Base-by-base conservation (phyloP, 2,797 vertebrate species). In the Pterois miles region DNA sequence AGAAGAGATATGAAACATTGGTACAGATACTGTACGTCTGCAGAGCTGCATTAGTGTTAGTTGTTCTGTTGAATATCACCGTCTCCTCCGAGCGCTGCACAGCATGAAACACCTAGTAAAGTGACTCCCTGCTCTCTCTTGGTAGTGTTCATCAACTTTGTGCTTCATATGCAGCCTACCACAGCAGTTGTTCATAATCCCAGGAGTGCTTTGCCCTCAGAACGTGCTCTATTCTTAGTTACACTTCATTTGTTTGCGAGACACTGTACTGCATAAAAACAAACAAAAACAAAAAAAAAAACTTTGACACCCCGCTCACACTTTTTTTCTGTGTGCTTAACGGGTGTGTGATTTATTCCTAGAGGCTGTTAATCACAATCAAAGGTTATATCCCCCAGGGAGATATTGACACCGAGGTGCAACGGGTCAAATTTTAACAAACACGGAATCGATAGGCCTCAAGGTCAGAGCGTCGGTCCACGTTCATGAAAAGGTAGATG, bases 171-270 rank as follows among this genome's bases (percentile, higher is more conserved):
- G 67, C 81, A 77, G 73, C 76, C 74, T 63, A 67, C 76, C 86
- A 53, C 82, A 80, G 90, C 87, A 79, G 72, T 85, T 73, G 87
- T 73, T 87, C 53, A 3, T 23, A 74, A 65, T 92, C 87, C 87
- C 91, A 68, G 59, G 82, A 65, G 84, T 33, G 78, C 56, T 78
- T 59, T 74, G 71, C 86, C 83, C 84, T 73, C 86, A 70, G 59
- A 86, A 65, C 33, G 64, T 1, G 23, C 68, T 75, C 85, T 92
- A 80, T 86, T 91, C 83, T 91, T 83, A 84, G 87, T 83, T 82
- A 13, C 81, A 71, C 75, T 84, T 82, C 53, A 80, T 83, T 88
- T 88, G 77, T 91, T 88, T 80, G 56, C 60, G 53, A 89, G 81
- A 78, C 65, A 78, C 46, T 62, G 63, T 31, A 58, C 38, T 7